Base-by-base conservation (phyloP, 2,113 vertebrate species). In the Strigops habroptila region DNA sequence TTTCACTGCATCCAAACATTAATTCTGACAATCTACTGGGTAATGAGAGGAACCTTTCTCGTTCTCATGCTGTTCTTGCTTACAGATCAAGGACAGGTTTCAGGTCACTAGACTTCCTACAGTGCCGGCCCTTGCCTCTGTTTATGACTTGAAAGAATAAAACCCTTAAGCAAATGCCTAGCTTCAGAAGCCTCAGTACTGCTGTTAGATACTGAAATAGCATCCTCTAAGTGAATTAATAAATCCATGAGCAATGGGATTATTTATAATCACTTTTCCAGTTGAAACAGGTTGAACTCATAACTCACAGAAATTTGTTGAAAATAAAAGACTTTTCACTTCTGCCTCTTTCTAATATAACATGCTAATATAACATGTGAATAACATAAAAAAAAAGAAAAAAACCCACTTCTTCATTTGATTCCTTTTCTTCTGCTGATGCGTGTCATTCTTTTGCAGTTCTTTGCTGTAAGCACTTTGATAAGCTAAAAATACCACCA, bases 71-170 rank as follows among this genome's bases (percentile, higher is more conserved):
- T 87, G 24, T 57, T 92, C 73, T 82, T 92, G 30, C 73, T 64
- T 92, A 91, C 28, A 89, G 77, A 75, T 79, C 57, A 95, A 95
- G 77, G 52, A 84, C 25, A 78, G 10, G 57, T 89, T 91, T 89
- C 74, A 69, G 86, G 52, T 82, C 93, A 85, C 52, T 52, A 31
- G 62, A 51, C 39, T 69, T 91, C 74, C 65, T 69, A 71, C 39
- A 33, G 41, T 62, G 89, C 43, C 3, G 0, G 52, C 9, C 28
- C 14, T 87, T 79, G 74, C 57, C 39, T 57, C 81, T 95, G 18
- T 78, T 88, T 93, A 70, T 78, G 43, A 31, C 22, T 79, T 65
- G 63, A 96, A 95, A 86, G 51, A 90, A 75, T 79, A 85, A 86
- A 93, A 57, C 8, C 30, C 22, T 68, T 44, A 44, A 64, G n/a